Conservation (phyloP, 1,140 invertebrate genomes). For the Venustaconcha ellipsiformis region DNA sequence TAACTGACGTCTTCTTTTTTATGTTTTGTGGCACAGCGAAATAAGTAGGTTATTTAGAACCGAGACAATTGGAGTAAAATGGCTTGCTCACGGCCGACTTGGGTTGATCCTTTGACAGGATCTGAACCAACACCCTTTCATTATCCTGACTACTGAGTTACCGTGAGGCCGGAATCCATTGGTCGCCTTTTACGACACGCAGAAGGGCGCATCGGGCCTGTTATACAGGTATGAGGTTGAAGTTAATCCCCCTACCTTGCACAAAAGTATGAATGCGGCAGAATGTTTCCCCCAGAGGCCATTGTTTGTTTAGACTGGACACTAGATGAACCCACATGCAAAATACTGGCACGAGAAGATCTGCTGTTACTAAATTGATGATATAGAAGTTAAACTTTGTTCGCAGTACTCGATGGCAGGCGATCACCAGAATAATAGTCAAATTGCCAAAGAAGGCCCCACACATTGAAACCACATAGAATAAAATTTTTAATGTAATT, state of each 20-base stretch:
- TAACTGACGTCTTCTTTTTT: too few species aligned
- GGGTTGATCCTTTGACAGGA: too few species aligned
- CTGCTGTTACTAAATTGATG: slow-evolving; percentile 91
- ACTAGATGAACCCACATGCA: slow-evolving; percentile 72
- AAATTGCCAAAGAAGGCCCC: slow-evolving; percentile 51
- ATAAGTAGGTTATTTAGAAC: too few species aligned
- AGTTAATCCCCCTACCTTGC: slow-evolving; percentile 65
- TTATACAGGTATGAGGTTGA: too few species aligned
- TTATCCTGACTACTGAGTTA: too few species aligned
- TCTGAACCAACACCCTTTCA: too few species aligned
- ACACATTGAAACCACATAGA: slow-evolving; percentile 50
- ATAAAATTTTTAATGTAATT: slow-evolving; percentile 46
- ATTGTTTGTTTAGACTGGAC: slow-evolving; percentile 44
- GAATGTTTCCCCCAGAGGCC: slow-evolving; percentile 68
- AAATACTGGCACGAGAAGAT: slow-evolving; percentile 77
- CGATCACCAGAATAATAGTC: slow-evolving; percentile 47
- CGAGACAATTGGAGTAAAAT: too few species aligned
- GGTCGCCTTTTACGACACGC: too few species aligned
- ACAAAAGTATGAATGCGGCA: slow-evolving; percentile 71
- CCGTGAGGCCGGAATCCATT: too few species aligned
- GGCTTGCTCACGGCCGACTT: too few species aligned
- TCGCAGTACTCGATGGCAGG: slow-evolving; percentile 45
- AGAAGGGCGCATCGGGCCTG: too few species aligned
- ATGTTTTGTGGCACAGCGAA: too few species aligned
- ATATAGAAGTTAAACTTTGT: slow-evolving; percentile 85